Conservation (phyloP, 2,888 invertebrate species). For the Harpalus rubripes region DNA sequence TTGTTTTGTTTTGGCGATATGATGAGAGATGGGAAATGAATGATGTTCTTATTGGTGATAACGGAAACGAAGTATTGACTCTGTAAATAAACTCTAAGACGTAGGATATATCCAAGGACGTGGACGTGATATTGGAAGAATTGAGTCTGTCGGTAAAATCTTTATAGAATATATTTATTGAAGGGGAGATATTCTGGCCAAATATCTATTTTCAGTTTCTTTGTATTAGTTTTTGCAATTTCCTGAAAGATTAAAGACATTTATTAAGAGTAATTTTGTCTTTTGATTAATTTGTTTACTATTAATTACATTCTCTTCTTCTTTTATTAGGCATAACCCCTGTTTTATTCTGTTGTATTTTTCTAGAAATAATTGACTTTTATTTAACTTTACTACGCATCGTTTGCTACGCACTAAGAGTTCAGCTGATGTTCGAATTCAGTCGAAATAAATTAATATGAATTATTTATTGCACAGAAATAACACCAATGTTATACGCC, state of each 20-base stretch:
- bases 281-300: too few relatives aligned
- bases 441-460: too few relatives aligned
- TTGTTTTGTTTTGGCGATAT: slow-evolving; percentile 42
- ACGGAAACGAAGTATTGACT: slow-evolving; percentile 13
- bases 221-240: not conserved
- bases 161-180: not conserved
- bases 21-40: slow-evolving; percentile 36
- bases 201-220: not conserved
- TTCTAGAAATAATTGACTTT: too few relatives aligned
- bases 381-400: too few relatives aligned
- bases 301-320: too few relatives aligned
- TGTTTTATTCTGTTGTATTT: too few relatives aligned
- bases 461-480: too few relatives aligned
- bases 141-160: not conserved
- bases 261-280: not conserved
- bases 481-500: too few relatives aligned
- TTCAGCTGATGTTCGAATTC: too few relatives aligned
- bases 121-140: slow-evolving; percentile 22
- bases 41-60: slow-evolving; percentile 40
- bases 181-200: not conserved
- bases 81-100: slow-evolving; percentile 25
- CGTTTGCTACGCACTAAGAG: too few relatives aligned
- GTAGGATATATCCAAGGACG: slow-evolving; percentile 6
- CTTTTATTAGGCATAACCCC: too few relatives aligned
- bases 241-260: not conserved